phyloP scores from a whole-genome alignment of 2,888 invertebrate genomes.

The Dendrolimus houi region DNA sequence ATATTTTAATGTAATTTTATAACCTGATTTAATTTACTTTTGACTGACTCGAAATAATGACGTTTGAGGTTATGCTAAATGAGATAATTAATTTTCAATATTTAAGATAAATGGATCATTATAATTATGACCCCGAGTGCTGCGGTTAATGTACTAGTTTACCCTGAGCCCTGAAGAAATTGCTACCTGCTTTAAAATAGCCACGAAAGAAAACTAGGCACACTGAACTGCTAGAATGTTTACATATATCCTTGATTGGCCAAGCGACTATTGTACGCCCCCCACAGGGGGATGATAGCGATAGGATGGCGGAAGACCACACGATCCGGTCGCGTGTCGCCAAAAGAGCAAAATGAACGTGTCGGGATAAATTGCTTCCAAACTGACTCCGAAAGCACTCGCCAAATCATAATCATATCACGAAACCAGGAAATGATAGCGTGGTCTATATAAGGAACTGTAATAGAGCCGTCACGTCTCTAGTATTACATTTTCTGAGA shows the following conservation, averaged over 20 bases:
- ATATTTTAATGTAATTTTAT: too few relatives aligned
- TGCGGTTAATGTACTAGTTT: too few relatives aligned
- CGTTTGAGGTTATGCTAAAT: too few relatives aligned
- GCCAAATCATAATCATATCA: constrained; percentile 51
- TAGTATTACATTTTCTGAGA: neutral
- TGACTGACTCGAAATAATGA: too few relatives aligned
- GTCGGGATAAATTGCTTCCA: constrained; percentile 44
- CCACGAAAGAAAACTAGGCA: constrained; percentile 69
- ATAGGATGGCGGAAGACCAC: constrained; percentile 30
- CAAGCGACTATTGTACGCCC: constrained; percentile 25
- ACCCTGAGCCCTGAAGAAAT: too few relatives aligned
- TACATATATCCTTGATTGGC: constrained; percentile 50
- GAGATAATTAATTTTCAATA: too few relatives aligned
- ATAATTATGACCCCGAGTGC: too few relatives aligned
- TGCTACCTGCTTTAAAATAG: constrained; percentile 38
- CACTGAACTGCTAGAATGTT: constrained; percentile 42
- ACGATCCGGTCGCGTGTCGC: constrained; percentile 38
- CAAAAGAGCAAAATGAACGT: constrained; percentile 36
- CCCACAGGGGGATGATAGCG: constrained; percentile 18
- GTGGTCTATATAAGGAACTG: constrained; percentile 38
- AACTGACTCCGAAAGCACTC: constrained; percentile 37
- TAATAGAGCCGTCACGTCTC: constrained; percentile 44
- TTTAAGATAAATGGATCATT: too few relatives aligned
- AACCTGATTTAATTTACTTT: too few relatives aligned
- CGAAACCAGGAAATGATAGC: constrained; percentile 49